Conservation (phyloP, 2,113 vertebrate genomes). For the Megaceryle maxima region DNA sequence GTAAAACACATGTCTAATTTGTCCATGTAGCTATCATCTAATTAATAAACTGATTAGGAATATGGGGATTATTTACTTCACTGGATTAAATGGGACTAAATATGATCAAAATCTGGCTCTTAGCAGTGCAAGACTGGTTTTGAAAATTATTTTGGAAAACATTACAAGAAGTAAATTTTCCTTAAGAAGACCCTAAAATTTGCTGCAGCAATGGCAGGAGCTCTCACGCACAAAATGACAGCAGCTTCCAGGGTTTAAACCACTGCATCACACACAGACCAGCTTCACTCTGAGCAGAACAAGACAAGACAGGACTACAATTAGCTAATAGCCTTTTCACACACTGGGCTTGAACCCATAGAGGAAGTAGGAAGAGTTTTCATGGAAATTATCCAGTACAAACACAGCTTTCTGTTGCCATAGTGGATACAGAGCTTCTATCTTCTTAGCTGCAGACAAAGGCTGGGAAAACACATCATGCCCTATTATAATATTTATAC, state of each 20-base stretch:
- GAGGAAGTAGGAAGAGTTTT: background rate
- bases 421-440: constrained; percentile 8
- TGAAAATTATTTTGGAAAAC: background rate
- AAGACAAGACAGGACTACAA: background rate
- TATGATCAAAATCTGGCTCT: background rate
- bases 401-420: constrained; percentile 11
- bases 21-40: background rate
- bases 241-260: background rate
- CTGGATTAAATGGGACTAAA: background rate
- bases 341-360: background rate
- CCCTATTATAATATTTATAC: constrained; percentile 15
- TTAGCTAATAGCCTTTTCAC: background rate
- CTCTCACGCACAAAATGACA: background rate
- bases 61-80: background rate
- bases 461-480: constrained; percentile 4
- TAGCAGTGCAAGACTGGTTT: background rate
- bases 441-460: background rate
- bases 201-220: background rate
- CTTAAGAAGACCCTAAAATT: background rate
- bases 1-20: background rate
- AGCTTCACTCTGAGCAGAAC: background rate
- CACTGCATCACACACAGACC: background rate
- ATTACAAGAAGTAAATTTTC: background rate
- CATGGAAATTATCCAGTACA: constrained; percentile 17
- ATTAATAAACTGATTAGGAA: background rate